phyloP scores from a whole-genome alignment of 1,140 invertebrate genomes.

The Bombus cullumanus region DNA sequence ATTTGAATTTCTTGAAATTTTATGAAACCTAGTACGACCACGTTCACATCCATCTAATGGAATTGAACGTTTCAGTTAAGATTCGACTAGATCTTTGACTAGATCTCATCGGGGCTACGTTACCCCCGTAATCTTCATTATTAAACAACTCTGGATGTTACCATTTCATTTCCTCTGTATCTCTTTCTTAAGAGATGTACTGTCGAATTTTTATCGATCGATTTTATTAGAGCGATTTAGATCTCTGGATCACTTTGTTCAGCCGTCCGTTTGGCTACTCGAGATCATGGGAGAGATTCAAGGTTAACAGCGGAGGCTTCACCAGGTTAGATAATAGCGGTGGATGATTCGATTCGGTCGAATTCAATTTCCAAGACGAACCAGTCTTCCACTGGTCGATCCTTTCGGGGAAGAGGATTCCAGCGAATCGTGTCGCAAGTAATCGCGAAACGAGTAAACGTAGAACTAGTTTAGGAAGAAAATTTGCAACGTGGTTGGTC shows the following conservation, averaged over 20 bases:
- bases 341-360: neutral
- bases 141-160: no score
- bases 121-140: no score
- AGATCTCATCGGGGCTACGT: no score
- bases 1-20: neutral
- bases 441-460: neutral
- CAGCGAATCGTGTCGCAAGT: constrained; percentile 8
- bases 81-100: no score
- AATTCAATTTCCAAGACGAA: neutral
- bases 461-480: neutral
- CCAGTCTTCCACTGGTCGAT: constrained; percentile 5
- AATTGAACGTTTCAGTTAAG: no score
- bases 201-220: neutral
- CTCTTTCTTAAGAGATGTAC: no score
- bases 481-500: neutral
- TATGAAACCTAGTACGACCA: neutral
- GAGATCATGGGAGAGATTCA: neutral
- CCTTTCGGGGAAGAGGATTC: neutral
- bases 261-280: neutral
- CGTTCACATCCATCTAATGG: no score
- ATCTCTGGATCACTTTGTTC: neutral
- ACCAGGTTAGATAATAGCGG: constrained; percentile 1
- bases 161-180: no score
- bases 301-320: constrained; percentile 1
- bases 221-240: neutral